Evolutionary conservation across 2,888 invertebrate genomes (phyloP).

Genomic region (Onchidella celtica): DNA sequence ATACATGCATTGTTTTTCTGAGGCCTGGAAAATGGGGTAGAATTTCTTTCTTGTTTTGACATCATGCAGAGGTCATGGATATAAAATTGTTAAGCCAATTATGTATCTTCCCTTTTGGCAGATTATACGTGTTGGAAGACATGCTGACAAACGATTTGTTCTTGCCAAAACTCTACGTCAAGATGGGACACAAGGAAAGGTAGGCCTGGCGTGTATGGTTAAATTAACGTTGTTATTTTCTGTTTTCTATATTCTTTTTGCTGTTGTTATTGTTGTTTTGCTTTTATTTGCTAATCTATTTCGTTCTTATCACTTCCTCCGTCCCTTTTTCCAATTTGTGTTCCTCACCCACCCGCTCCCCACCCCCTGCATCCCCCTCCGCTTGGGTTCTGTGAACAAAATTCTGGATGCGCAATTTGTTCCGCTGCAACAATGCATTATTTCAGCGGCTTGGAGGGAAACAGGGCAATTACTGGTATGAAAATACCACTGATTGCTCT

Average conservation of each 20-base stretch:
- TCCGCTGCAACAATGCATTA: too few species aligned
- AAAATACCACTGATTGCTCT: too few species aligned
- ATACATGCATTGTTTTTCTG: neutral
- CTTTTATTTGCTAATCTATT: neutral
- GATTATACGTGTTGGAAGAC: conserved; percentile 40
- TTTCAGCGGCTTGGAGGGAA: too few species aligned
- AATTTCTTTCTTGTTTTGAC: too few species aligned
- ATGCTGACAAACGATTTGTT: conserved; percentile 43
- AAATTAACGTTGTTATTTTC: too few species aligned
- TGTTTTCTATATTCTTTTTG: too few species aligned
- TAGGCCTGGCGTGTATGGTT: too few species aligned
- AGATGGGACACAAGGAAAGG: conserved; percentile 45
- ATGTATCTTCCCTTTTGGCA: conserved; percentile 5
- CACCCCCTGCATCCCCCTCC: neutral
- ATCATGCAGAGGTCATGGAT: too few species aligned
- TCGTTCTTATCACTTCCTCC: conserved; percentile 7
- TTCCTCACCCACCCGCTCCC: neutral
- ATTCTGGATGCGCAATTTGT: too few species aligned
- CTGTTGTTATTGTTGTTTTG: neutral
- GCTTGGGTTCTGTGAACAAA: too few species aligned
- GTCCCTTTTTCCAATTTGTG: neutral
- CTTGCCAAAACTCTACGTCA: conserved; percentile 25
- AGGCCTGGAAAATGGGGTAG: neutral
- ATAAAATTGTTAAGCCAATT: neutral
- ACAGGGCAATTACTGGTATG: too few species aligned